Evolutionary conservation across 2,113 vertebrate genomes (phyloP).

Genomic region (Sciurus niger): DNA sequence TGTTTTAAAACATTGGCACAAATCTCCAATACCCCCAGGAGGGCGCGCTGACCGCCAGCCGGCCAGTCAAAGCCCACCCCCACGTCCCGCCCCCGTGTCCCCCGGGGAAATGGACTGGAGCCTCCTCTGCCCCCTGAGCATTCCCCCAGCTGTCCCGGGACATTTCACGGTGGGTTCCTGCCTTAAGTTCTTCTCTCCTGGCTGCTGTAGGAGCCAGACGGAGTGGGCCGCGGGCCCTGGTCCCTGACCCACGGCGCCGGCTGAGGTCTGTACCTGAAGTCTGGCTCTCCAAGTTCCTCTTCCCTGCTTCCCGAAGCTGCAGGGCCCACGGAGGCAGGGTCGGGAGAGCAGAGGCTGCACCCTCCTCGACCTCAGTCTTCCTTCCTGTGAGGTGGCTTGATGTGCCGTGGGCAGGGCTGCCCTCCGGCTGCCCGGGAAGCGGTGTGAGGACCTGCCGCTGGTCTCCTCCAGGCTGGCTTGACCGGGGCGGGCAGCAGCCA

Average conservation of each 20-base stretch:
- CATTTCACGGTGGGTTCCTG: neutral
- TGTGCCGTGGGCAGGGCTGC: too few relatives aligned
- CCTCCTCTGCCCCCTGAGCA: neutral
- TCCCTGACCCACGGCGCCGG: neutral
- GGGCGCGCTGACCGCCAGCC: neutral
- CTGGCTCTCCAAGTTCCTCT: too few relatives aligned
- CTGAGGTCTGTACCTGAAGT: neutral
- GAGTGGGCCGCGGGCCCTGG: rapidly evolving
- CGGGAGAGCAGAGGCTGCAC: too few relatives aligned
- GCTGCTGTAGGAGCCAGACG: neutral
- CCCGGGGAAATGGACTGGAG: neutral
- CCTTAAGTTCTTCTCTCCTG: neutral
- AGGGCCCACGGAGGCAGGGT: too few relatives aligned
- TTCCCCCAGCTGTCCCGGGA: neutral
- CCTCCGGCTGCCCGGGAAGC: too few relatives aligned
- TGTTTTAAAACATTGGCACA: neutral
- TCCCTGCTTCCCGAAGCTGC: too few relatives aligned
- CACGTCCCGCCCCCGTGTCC: neutral
- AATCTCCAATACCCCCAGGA: neutral
- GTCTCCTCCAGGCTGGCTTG: too few relatives aligned
- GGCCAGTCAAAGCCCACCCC: neutral
- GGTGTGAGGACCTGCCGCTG: too few relatives aligned
- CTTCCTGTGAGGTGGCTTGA: too few relatives aligned
- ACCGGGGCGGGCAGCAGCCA: too few relatives aligned
- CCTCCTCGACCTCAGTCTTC: too few relatives aligned